Evolutionary conservation across 2,797 vertebrate species (phyloP).

Genomic region (Anomalospiza imberbis): DNA sequence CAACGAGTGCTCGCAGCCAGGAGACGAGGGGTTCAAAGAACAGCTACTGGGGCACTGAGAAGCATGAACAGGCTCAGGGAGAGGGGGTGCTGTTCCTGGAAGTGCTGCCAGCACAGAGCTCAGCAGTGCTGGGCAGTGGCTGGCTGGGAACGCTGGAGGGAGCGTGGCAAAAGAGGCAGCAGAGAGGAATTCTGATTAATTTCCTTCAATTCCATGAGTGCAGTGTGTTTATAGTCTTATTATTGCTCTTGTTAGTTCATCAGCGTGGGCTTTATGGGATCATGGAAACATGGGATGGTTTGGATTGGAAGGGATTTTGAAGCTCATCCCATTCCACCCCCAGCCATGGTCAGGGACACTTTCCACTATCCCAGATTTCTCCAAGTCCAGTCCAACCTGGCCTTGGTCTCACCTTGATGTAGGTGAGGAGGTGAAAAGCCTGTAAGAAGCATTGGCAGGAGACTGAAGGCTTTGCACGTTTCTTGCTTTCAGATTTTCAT

Average conservation of each 20-base stretch:
- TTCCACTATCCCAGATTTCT: neutral
- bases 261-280: neutral
- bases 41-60: conserved; percentile 11
- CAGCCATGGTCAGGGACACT: neutral
- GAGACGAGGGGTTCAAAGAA: conserved; percentile 9
- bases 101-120: neutral
- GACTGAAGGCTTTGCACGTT: neutral
- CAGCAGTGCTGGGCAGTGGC: neutral
- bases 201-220: neutral
- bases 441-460: rapidly evolving
- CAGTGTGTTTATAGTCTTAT: neutral
- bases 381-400: rapidly evolving
- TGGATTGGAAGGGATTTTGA: neutral
- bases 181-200: neutral
- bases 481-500: neutral
- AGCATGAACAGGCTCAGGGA: neutral
- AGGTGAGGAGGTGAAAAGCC: neutral
- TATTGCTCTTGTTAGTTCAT: neutral
- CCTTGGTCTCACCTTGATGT: neutral
- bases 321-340: neutral
- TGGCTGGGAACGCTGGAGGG: neutral
- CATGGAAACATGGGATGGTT: neutral
- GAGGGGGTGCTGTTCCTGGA: neutral
- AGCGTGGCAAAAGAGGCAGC: neutral
- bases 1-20: neutral